Base-by-base conservation (phyloP, 2,888 invertebrate genomes). In the Tryphoninae sp. region DNA sequence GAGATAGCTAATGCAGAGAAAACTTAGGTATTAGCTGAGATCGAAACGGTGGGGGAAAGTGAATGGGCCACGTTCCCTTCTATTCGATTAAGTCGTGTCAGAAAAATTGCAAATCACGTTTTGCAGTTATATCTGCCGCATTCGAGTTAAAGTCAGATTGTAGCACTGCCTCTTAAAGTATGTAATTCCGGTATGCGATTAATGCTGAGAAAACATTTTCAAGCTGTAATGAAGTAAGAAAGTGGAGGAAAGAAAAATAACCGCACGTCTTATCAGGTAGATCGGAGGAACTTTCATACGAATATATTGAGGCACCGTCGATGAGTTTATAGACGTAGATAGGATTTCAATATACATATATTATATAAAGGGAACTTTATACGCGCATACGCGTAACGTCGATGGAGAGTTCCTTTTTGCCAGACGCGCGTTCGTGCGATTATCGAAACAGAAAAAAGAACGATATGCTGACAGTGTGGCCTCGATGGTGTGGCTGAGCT, bases 261-360 rank as follows among this genome's bases (percentile, higher is more conserved):
- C 51, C 49, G 42, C 51, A 71, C 75, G 69, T 65, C 58, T 26
- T 26, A 42, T 45, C 58, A 59, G 26, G 11, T 45, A 40, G 53
- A 71, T 61, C 42, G 3, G 23, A 59, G 13, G 61, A 76, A 76
- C 59, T 80, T 80, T 80, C 80, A 16, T 76, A 76, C 80, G 72
- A 67, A 55, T 58, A 71, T 71, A 22, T 22, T 55, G 65, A 51
- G 58, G 23, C 61, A 26, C 53, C 53, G 61, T 61, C 65, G 42
- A 68, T 55, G 68, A 68, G n/a, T 62, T 68, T 61, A 64, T 81
- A 78, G 26, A 40, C 77, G 62, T 81, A 77, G 81, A 58, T 81
- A 77, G 68, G 62, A 81, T 77, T 77, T 81, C 53, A 69, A 75
- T 58, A 71, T 65, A 67, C 33, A 19, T 19, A 33, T 23, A n/a